A percentile compares a stretch with the other conserved stretches of the same genome.
phyloP scores from a whole-genome alignment of 2,113 vertebrate genomes.

The Melozone crissalis region DNA sequence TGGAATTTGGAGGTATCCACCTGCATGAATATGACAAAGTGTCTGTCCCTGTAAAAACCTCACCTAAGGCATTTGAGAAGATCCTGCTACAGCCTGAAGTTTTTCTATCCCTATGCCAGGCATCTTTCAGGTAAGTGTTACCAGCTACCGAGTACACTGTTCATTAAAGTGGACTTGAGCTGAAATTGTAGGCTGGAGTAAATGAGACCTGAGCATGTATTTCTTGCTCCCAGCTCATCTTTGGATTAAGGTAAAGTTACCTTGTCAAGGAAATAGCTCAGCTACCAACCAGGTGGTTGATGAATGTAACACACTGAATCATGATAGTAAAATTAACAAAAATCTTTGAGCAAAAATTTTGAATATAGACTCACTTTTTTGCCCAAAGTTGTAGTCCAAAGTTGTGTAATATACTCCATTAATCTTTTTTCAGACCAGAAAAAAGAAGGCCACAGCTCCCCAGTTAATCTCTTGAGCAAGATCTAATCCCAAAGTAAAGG shows the following conservation, averaged over 20 bases:
- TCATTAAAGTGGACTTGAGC: not conserved
- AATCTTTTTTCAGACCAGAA: not conserved
- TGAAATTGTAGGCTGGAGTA: not conserved
- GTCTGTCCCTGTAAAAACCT: not conserved
- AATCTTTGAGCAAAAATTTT: not conserved
- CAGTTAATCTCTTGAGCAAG: not conserved
- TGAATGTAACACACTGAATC: not conserved
- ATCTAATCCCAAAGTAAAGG: not conserved
- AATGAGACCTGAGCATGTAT: not conserved
- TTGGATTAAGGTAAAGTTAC: not conserved
- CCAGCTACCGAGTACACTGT: not conserved
- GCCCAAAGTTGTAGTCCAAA: not conserved
- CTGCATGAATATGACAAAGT: not conserved
- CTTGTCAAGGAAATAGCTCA: not conserved
- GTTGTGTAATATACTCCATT: not conserved
- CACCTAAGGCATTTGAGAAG: not conserved
- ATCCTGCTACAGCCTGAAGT: not conserved
- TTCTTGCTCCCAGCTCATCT: not conserved
- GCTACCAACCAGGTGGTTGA: not conserved
- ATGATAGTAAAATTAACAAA: not conserved
- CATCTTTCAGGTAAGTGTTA: not conserved
- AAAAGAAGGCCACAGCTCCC: not conserved
- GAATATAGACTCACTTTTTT: not conserved
- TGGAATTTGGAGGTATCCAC: not conserved
- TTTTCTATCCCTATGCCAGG: not conserved